These are phyloP conservation scores for Cairina moschata DNA, from an alignment of 2,113 vertebrate species.

Conservation along the genomic window DNA sequence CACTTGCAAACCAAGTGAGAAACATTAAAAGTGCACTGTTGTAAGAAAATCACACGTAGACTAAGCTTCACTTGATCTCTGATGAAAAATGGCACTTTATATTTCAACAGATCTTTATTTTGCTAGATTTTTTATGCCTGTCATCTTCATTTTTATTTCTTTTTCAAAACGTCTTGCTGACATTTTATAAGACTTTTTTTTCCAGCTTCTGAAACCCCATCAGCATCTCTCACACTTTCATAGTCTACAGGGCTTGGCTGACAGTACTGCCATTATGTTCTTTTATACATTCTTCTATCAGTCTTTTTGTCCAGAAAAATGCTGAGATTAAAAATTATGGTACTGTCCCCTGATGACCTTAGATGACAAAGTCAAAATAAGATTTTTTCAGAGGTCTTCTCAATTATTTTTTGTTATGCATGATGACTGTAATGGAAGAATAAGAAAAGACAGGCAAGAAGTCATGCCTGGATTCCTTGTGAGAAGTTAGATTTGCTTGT, in stretches of 20 bases:
- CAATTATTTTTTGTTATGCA: not conserved
- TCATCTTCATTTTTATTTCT: not conserved
- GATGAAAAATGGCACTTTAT: constrained; percentile 5
- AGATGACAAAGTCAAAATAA: not conserved
- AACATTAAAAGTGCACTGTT: not conserved
- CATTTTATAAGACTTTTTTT: not conserved
- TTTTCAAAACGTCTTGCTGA: constrained; percentile 7
- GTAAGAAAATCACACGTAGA: constrained; percentile 13
- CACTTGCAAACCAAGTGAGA: constrained; percentile 5
- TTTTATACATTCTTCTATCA: not conserved
- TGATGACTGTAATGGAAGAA: not conserved
- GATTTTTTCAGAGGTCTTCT: not conserved
- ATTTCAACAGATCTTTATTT: constrained; percentile 24
- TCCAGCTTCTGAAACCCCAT: not conserved
- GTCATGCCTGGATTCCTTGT: not conserved
- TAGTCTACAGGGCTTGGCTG: not conserved
- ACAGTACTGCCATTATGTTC: not conserved
- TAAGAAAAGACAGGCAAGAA: not conserved
- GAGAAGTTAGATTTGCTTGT: not conserved
- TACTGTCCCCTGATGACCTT: not conserved
- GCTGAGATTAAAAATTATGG: not conserved
- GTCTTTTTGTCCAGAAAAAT: not conserved
- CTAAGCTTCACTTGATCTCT: constrained; percentile 13
- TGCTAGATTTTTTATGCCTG: not conserved
- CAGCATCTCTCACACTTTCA: not conserved